A percentile compares a stretch with the other conserved stretches of the same genome.
Conservation (phyloP, 2,888 invertebrate species). For the Ernsta delagoae region DNA sequence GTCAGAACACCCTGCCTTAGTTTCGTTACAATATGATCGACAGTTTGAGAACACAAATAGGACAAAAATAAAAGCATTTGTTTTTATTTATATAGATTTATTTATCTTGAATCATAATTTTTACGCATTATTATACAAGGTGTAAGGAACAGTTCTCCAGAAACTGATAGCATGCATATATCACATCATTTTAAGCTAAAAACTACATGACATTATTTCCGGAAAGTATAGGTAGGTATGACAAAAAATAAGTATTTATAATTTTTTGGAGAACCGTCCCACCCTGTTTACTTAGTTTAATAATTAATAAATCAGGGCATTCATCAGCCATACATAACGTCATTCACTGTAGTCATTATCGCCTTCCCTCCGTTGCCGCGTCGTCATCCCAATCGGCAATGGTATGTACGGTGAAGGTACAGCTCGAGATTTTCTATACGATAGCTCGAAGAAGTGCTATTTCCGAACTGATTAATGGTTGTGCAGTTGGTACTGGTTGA, state of each 20-base stretch:
- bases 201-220: constrained; percentile 16
- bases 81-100: constrained; percentile 16
- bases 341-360: neutral
- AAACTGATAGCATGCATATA: constrained; percentile 17
- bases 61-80: constrained; percentile 15
- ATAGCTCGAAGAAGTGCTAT: constrained; percentile 14
- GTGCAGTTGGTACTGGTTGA: constrained; percentile 16
- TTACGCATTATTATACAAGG: constrained; percentile 15
- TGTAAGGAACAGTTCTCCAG: constrained; percentile 14
- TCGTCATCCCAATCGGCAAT: too few relatives aligned
- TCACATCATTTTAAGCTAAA: constrained; percentile 16
- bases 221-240: constrained; percentile 10
- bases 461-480: constrained; percentile 15
- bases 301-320: constrained; percentile 16
- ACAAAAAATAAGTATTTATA: constrained; percentile 16
- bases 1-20: constrained; percentile 15
- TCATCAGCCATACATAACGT: constrained; percentile 16
- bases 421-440: too few relatives aligned
- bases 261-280: constrained; percentile 16
- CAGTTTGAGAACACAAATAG: constrained; percentile 13
- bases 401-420: too few relatives aligned
- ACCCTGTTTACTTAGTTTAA: constrained; percentile 16
- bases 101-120: constrained; percentile 15
- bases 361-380: too few relatives aligned
- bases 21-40: constrained; percentile 12